Conservation (phyloP, 2,888 invertebrate genomes). For the Drosophila neutralis region DNA sequence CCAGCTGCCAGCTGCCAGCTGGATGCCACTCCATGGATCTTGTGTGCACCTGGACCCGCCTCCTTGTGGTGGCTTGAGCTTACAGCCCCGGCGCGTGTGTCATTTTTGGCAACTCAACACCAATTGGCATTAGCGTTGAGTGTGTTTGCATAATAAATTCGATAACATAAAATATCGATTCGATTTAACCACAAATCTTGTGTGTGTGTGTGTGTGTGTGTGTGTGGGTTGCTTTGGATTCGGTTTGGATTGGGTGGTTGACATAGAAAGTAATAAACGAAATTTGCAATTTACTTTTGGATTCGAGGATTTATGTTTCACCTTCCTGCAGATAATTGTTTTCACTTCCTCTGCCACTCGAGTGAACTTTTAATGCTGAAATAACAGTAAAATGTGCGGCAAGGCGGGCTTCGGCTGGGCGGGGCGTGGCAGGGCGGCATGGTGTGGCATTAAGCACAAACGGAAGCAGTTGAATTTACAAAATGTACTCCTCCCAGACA, state of each 20-base stretch:
- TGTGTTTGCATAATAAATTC: constrained; percentile 81
- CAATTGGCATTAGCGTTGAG: constrained; percentile 69
- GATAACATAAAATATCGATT: constrained; percentile 82
- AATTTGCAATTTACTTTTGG: constrained; percentile 81
- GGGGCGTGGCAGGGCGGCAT: background rate
- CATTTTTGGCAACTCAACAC: constrained; percentile 66
- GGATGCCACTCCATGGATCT: constrained; percentile 17
- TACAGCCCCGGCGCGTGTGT: constrained; percentile 40
- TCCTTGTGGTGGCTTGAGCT: background rate
- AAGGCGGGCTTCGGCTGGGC: background rate
- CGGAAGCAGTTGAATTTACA: constrained; percentile 66
- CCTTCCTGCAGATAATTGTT: constrained; percentile 83
- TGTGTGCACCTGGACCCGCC: constrained; percentile 29
- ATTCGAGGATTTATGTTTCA: constrained; percentile 81
- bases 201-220: constrained; percentile 21
- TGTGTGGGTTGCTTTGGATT: background rate
- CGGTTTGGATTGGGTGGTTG: constrained; percentile 24
- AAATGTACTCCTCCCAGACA: constrained; percentile 44
- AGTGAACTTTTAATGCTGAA: constrained; percentile 81
- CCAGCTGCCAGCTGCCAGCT: constrained; percentile 14
- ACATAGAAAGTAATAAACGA: constrained; percentile 76
- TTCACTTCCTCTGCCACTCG: constrained; percentile 77
- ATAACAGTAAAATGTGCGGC: constrained; percentile 72
- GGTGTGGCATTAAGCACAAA: constrained; percentile 59
- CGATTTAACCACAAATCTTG: constrained; percentile 77